Evolutionary conservation across 1,140 invertebrate species (phyloP).

Genomic region (Monomorium pharaonis): DNA sequence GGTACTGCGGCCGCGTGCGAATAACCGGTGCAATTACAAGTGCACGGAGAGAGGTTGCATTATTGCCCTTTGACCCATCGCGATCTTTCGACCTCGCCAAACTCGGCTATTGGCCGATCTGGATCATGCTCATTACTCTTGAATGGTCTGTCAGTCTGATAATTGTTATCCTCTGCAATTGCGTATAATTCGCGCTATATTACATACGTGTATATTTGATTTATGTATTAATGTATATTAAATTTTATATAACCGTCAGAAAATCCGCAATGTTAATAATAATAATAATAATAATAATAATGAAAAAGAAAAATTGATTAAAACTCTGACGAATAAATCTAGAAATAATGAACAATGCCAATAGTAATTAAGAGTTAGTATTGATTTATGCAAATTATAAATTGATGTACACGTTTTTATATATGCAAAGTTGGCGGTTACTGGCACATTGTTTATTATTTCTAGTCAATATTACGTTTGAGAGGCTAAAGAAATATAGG

Average conservation of each 20-base stretch:
- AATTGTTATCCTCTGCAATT: neutral
- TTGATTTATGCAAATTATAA: no score
- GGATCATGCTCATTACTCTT: slow-evolving; percentile 28
- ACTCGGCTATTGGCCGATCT: slow-evolving; percentile 1
- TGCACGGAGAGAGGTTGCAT: slow-evolving; percentile 53
- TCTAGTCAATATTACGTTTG: no score
- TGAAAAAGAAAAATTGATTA: no score
- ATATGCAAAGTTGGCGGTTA: no score
- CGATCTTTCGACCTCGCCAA: slow-evolving; percentile 19
- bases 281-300: no score
- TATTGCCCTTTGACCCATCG: slow-evolving; percentile 61
- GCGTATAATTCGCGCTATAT: neutral
- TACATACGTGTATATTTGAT: neutral
- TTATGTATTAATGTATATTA: neutral
- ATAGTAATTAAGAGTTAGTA: no score
- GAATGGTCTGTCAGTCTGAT: neutral
- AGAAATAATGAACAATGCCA: no score
- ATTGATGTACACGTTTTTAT: no score
- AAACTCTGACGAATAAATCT: no score
- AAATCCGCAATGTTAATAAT: neutral
- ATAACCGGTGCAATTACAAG: slow-evolving; percentile 67
- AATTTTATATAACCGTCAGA: neutral
- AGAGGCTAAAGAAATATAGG: no score
- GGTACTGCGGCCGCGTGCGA: slow-evolving; percentile 24
- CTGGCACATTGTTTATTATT: no score